Percentiles rank a stretch among this genome's conserved stretches.
Conservation (phyloP, 2,113 vertebrate genomes). For the Corythornis vintsioides region DNA sequence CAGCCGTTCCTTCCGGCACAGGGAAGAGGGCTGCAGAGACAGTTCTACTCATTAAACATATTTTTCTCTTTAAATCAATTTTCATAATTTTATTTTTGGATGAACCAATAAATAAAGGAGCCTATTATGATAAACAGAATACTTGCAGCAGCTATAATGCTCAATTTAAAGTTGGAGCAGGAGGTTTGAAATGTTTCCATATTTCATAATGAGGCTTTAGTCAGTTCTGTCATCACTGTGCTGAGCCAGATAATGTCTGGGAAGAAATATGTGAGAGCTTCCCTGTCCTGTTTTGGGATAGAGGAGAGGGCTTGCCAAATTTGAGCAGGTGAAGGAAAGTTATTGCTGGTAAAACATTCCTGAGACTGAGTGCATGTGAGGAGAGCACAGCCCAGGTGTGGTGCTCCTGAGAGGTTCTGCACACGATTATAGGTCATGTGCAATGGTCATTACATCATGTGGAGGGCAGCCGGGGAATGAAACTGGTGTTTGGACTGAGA, state of each 20-base stretch:
- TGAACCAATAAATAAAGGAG: conserved; percentile 58
- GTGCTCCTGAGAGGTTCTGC: background rate
- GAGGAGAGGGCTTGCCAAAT: background rate
- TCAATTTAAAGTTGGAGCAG: conserved; percentile 59
- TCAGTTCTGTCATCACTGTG: background rate
- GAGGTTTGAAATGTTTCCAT: conserved; percentile 53
- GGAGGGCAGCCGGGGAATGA: conserved; percentile 43
- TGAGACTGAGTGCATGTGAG: background rate
- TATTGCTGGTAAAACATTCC: background rate
- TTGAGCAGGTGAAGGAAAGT: conserved; percentile 25
- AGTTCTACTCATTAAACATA: conserved; percentile 53
- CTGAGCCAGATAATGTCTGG: conserved; percentile 19
- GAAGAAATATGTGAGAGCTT: background rate
- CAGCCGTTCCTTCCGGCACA: conserved; percentile 27
- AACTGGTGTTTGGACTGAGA: background rate
- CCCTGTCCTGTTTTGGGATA: background rate
- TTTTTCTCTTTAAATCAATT: conserved; percentile 64
- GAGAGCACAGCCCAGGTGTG: background rate
- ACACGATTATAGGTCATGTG: rapidly evolving
- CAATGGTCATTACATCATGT: background rate
- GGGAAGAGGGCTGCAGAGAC: conserved; percentile 32
- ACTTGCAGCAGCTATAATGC: conserved; percentile 34
- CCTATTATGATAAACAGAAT: conserved; percentile 61
- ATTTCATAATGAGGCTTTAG: conserved; percentile 56
- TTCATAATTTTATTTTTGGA: conserved; percentile 39